These are phyloP conservation scores for Poeciliopsis gracilis DNA, from an alignment of 2,797 vertebrate species.

Conservation along the genomic window DNA sequence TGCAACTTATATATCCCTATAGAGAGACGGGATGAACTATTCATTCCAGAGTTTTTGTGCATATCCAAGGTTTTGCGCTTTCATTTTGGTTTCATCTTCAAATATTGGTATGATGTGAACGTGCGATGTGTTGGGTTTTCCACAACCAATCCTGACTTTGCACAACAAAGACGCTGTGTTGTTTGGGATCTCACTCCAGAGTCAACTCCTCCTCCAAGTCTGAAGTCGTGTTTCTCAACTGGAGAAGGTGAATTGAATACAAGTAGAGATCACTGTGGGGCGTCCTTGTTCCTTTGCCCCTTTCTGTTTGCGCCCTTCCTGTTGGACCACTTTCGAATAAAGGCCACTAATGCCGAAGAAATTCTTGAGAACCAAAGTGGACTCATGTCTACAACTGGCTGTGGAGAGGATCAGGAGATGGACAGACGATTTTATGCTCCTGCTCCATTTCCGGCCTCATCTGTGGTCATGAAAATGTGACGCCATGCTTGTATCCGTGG, in stretches of 20 bases:
- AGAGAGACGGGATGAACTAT: neutral
- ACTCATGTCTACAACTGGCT: neutral
- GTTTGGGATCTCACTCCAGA: neutral
- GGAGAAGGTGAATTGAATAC: neutral
- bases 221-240: neutral
- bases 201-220: neutral
- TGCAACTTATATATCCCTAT: constrained; percentile 2
- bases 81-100: neutral
- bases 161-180: neutral
- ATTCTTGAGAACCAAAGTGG: neutral
- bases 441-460: no score
- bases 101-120: neutral
- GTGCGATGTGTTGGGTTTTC: neutral
- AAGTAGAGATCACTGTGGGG: no score
- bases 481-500: no score
- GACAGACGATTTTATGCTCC: neutral
- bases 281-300: no score
- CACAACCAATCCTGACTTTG: neutral
- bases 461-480: neutral
- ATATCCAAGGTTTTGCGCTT: neutral
- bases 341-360: no score
- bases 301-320: no score
- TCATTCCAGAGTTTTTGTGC: neutral
- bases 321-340: no score
- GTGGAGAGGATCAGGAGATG: neutral